phyloP scores from a whole-genome alignment of 2,797 vertebrate species.

The Siniperca undulata region DNA sequence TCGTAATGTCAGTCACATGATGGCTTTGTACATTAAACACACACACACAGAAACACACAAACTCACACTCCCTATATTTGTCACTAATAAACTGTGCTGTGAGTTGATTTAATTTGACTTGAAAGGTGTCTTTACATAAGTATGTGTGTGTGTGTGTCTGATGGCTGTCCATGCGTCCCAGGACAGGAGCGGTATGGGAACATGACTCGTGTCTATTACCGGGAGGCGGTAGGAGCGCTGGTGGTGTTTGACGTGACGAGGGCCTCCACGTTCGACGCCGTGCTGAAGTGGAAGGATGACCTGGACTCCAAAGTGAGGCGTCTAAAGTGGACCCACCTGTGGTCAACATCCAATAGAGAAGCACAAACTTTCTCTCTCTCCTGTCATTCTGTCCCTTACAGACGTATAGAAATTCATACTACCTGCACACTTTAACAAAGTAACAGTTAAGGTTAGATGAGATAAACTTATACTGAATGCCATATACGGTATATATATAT shows the following conservation, averaged over 20 bases:
- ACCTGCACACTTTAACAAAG: too few species aligned
- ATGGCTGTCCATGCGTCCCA: constrained; percentile 60
- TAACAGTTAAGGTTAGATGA: too few species aligned
- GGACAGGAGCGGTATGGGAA: constrained; percentile 90
- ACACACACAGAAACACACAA: not conserved
- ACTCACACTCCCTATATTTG: not conserved
- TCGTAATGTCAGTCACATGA: constrained; percentile 82
- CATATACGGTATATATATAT: too few species aligned
- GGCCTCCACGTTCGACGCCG: constrained; percentile 86
- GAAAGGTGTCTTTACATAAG: constrained; percentile 1
- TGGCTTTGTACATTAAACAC: constrained; percentile 34
- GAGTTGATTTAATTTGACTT: constrained; percentile 29
- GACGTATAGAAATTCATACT: not conserved
- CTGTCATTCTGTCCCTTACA: not conserved
- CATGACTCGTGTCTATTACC: constrained; percentile 89
- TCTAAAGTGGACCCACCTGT: not conserved
- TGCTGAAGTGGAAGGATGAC: constrained; percentile 88
- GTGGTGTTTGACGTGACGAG: constrained; percentile 88
- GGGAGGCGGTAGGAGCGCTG: constrained; percentile 87
- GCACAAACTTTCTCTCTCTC: not conserved
- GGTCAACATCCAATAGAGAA: not conserved
- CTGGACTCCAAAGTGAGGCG: constrained; percentile 85
- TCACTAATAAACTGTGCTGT: not conserved
- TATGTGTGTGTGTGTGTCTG: constrained; percentile 30
- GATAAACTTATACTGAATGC: too few species aligned